Base-by-base conservation (phyloP, 2,113 vertebrate genomes). In the Machaerirhynchus nigripectus region DNA sequence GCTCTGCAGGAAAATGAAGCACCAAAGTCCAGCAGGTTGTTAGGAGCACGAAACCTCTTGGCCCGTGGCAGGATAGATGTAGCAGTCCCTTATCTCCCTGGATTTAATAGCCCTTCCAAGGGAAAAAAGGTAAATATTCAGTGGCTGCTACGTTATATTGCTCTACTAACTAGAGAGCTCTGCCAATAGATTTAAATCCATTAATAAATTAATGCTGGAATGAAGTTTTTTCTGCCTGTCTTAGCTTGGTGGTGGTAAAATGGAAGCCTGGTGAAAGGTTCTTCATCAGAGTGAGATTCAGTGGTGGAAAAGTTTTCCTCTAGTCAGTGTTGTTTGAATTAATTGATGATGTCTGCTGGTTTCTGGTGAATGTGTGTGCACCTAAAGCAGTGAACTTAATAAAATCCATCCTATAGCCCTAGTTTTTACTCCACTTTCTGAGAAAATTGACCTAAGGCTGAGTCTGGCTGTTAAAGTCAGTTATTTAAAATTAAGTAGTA, bases 21-120 rank as follows among this genome's bases (percentile, higher is more conserved):
- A 60, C 46, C 84, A 39, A 95, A 97, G 91, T 97, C 79, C 93
- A 88, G 39, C 40, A 24, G 78, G 39, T 47, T 60, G 52, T 44
- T 37, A 16, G 64, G 31, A 74, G 77, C 77, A 87, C 57, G 37
- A 46, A 71, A 49, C 31, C 78, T 60, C 44, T 12, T 84, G 86
- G 79, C 59, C 28, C 0, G 1, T 78, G 71, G 53, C 30, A 11
- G 57, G 49, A 30, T 5, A 31, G 53, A 6, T 33, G 70, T 5
- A 64, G 44, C 61, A 85, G 5, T 22, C 17, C 1, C 10, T 53
- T 65, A 1, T 79, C 78, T 49, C 7, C 30, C 35, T 70, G 47
- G 6, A 7, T 53, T 69, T 61, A 31, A 44, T 3, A 30, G 23
- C 40, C 28, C 28, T 87, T 40, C 28, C 26, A 9, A 26, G 75